Base-by-base conservation (phyloP, 2,113 vertebrate genomes). In the Cyprinodon tularosa region DNA sequence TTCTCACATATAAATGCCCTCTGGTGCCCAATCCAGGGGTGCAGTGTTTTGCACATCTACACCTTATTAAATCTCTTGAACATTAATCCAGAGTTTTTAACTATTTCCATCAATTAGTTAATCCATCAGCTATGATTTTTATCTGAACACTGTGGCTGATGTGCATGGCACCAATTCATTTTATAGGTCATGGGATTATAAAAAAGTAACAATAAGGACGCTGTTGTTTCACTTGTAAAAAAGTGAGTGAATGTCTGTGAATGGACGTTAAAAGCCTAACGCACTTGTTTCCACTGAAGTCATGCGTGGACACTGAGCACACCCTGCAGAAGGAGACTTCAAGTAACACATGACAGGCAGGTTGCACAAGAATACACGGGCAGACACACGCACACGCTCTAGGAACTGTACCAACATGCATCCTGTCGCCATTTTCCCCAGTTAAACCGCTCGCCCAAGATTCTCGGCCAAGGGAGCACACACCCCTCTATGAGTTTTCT, bases 381-480 rank as follows among this genome's bases (percentile, higher is more conserved):
- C 62, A 3, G n/a, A 62, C 60, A 5, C 60, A 60, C 64, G 4
- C 50, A 20, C 61, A 29, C 20, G 59, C 22, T 60, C 69, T 4
- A 72, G 53, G 12, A 81, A 66, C 74, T 77, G 64, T 59, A 73
- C 71, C 77, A 81, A 40, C 74, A 84, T 73, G 62, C 60, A 77
- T 57, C 64, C 83, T 85, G 90, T 86, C 93, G 93, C 94, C 94
- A 94, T 94, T 90, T 92, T 92, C 83, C 80, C 72, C 36, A 84
- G 82, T 75, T 77, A 67, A 84, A 86, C 77, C 87, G 88, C 29
- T 68, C 57, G 48, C 48, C 67, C 90, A 90, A 85, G 85, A 84
- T 66, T 63, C 78, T 80, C 60, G 61, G 20, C 67, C 22, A 39
- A 38, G 48, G 36, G 45, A 80, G 84, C 67, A 90, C 86, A 82